phyloP scores from a whole-genome alignment of 2,113 vertebrate species.

The Datnioides undecimradiatus region DNA sequence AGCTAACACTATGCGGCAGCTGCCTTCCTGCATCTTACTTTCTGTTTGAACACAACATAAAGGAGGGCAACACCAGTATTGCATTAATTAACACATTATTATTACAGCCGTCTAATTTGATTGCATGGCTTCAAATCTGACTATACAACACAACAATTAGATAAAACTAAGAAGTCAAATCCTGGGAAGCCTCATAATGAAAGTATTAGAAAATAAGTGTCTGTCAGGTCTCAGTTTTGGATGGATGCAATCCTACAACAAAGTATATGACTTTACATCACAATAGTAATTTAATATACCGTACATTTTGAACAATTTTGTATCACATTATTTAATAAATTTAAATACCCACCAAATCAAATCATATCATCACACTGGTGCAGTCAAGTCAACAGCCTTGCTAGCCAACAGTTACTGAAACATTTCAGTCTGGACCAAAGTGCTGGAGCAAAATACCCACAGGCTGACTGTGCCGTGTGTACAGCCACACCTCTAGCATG shows the following conservation, averaged over 20 bases:
- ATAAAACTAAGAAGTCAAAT: background rate
- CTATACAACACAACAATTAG: background rate
- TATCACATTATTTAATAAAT: no score
- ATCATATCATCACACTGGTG: background rate
- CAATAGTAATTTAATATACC: background rate
- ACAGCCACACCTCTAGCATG: background rate
- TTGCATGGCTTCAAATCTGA: background rate
- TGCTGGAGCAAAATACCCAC: background rate
- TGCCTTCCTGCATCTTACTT: slow-evolving; percentile 39
- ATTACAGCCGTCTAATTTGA: background rate
- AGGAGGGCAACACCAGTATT: background rate
- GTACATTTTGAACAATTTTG: background rate
- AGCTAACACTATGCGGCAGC: slow-evolving; percentile 31
- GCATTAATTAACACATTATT: slow-evolving; percentile 17
- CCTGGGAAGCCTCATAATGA: background rate
- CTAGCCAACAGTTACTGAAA: no score
- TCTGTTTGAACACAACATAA: slow-evolving; percentile 9
- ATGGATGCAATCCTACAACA: background rate
- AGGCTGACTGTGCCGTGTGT: background rate
- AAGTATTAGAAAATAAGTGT: background rate
- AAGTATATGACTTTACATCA: background rate
- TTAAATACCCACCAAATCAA: background rate
- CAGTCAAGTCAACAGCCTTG: background rate
- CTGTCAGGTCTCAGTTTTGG: background rate
- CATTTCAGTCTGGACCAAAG: background rate